phyloP scores from a whole-genome alignment of 2,888 invertebrate species.

The Aphrophora alni region DNA sequence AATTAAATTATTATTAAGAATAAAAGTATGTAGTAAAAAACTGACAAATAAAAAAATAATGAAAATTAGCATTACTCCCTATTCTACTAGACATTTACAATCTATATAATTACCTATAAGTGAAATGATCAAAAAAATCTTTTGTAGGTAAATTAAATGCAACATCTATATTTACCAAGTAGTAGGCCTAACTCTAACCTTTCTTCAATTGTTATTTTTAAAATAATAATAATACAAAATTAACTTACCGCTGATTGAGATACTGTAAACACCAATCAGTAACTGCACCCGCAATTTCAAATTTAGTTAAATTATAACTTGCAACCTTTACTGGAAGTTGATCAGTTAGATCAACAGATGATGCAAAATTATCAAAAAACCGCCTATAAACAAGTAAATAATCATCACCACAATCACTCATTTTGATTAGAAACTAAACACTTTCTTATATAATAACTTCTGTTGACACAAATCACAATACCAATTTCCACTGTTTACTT shows the following conservation, averaged over 20 bases:
- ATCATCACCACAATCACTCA: conserved; percentile 55
- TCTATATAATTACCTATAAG: too few relatives aligned
- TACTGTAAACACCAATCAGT: conserved; percentile 79
- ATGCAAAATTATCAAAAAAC: conserved; percentile 75
- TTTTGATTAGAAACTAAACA: background rate
- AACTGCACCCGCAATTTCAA: conserved; percentile 76
- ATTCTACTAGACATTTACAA: too few relatives aligned
- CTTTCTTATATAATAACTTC: background rate
- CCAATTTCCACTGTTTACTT: background rate
- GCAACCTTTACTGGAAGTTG: conserved; percentile 76
- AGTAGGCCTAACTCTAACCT: too few relatives aligned
- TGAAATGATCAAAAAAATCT: too few relatives aligned
- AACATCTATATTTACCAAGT: too few relatives aligned
- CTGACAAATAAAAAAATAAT: too few relatives aligned
- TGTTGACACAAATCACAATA: background rate
- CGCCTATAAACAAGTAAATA: conserved; percentile 72
- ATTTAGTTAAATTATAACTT: conserved; percentile 70
- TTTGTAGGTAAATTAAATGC: too few relatives aligned
- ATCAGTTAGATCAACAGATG: conserved; percentile 72
- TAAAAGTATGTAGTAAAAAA: too few relatives aligned
- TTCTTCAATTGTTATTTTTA: too few relatives aligned
- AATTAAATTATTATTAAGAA: too few relatives aligned
- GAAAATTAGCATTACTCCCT: too few relatives aligned
- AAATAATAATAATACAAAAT: too few relatives aligned
- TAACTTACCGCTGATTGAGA: conserved; percentile 75